These are phyloP conservation scores for Hemibagrus wyckioides DNA, from an alignment of 2,113 vertebrate genomes.

Conservation along the genomic window DNA sequence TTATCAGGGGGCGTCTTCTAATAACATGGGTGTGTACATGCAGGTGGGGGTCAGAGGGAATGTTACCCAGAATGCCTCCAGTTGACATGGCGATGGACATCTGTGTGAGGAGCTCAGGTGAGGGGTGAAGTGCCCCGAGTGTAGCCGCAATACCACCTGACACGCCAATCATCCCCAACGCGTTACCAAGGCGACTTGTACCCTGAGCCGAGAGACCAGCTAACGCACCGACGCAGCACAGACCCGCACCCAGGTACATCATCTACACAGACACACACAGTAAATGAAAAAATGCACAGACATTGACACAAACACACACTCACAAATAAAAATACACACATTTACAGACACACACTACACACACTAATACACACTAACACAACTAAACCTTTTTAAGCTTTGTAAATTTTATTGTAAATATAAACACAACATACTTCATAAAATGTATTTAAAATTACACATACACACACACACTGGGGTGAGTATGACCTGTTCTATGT, in stretches of 20 bases:
- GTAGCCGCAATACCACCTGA: constrained; percentile 72
- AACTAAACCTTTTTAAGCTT: too few relatives aligned
- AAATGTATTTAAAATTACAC: not conserved
- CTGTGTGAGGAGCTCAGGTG: constrained; percentile 74
- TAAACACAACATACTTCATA: not conserved
- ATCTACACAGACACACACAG: constrained; percentile 56
- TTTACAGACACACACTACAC: not conserved
- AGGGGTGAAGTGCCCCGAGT: constrained; percentile 70
- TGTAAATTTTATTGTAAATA: not conserved
- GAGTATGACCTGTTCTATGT: constrained; percentile 86
- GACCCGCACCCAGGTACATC: constrained; percentile 72
- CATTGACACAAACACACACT: not conserved
- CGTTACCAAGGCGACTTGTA: constrained; percentile 73
- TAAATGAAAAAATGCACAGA: too few relatives aligned
- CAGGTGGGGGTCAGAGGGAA: not conserved
- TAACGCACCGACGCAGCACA: constrained; percentile 75
- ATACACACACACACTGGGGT: not conserved
- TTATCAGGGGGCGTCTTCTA: not conserved
- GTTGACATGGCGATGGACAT: constrained; percentile 76
- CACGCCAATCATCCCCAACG: constrained; percentile 73
- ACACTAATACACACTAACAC: not conserved
- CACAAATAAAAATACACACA: not conserved
- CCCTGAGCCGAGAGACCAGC: constrained; percentile 73
- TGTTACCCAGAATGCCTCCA: constrained; percentile 68
- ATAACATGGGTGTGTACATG: not conserved